Percentiles rank a stretch among this genome's conserved stretches.
Conservation (phyloP, 2,888 invertebrate genomes). For the Tuta absoluta region DNA sequence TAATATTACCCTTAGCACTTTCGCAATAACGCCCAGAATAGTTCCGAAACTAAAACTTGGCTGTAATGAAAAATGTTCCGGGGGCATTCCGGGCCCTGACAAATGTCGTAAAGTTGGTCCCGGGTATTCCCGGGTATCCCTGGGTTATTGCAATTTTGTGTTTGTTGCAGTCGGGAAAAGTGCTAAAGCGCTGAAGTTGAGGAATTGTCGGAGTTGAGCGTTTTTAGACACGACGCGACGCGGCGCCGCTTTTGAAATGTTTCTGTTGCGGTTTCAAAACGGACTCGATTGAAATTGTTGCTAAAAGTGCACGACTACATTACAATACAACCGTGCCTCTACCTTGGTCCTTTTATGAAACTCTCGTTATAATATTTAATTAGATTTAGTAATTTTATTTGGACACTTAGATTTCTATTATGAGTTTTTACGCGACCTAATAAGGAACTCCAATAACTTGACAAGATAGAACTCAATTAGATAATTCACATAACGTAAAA, state of each 20-base stretch:
- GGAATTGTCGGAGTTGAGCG: background rate
- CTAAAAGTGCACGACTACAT: background rate
- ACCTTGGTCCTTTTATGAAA: no score
- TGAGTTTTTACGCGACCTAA: no score
- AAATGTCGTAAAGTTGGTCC: constrained; percentile 47
- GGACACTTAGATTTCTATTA: no score
- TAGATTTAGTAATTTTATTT: no score
- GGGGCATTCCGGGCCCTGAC: constrained; percentile 36
- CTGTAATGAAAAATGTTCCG: constrained; percentile 61
- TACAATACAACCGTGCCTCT: no score
- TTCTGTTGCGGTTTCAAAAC: background rate
- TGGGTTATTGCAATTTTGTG: constrained; percentile 52
- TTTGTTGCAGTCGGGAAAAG: constrained; percentile 37
- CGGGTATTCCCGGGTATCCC: background rate
- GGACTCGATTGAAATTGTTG: background rate
- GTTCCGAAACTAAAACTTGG: constrained; percentile 44
- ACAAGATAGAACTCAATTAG: no score
- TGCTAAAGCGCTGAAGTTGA: constrained; percentile 21
- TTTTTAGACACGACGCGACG: background rate
- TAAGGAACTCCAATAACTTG: no score
- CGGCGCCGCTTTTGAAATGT: background rate
- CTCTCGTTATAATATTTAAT: no score
- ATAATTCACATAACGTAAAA: no score
- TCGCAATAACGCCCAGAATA: constrained; percentile 53
- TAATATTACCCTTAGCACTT: constrained; percentile 47